A percentile compares a stretch with the other conserved stretches of the same genome.
phyloP scores from a whole-genome alignment of 2,888 invertebrate species.

The Stramonita haemastoma region DNA sequence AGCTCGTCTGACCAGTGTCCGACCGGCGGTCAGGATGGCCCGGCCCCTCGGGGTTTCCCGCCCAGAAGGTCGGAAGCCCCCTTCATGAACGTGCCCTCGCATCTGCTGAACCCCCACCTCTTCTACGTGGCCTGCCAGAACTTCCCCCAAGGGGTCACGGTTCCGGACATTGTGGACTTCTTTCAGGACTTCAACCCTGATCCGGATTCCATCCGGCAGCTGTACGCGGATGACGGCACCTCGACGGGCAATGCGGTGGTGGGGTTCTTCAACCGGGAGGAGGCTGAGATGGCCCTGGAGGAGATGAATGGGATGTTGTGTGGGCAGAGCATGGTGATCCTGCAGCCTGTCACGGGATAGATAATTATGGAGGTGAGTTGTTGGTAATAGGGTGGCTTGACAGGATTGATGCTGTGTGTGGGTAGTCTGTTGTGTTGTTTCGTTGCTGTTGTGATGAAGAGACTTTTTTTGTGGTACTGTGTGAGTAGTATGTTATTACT shows the following conservation, averaged over 20 bases:
- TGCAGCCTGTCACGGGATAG: slow-evolving; percentile 49
- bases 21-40: slow-evolving; percentile 29
- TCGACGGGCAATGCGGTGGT: slow-evolving; percentile 95
- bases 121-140: slow-evolving; percentile 92
- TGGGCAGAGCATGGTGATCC: slow-evolving; percentile 55
- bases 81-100: slow-evolving; percentile 80
- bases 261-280: slow-evolving; percentile 87
- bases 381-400: too few species aligned
- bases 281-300: slow-evolving; percentile 87
- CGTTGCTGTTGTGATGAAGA: too few species aligned
- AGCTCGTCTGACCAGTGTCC: slow-evolving; percentile 50
- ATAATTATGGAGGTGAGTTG: not conserved
- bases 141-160: slow-evolving; percentile 91
- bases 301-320: slow-evolving; percentile 68
- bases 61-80: slow-evolving; percentile 79
- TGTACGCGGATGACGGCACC: slow-evolving; percentile 90
- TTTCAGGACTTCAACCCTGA: slow-evolving; percentile 88
- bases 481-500: not conserved
- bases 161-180: slow-evolving; percentile 91
- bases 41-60: slow-evolving; percentile 30
- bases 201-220: slow-evolving; percentile 83
- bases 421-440: not conserved
- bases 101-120: slow-evolving; percentile 81
- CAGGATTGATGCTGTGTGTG: too few species aligned
- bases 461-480: not conserved